Base-by-base conservation (phyloP, 2,113 vertebrate species). In the Hippocampus guttulatus region DNA sequence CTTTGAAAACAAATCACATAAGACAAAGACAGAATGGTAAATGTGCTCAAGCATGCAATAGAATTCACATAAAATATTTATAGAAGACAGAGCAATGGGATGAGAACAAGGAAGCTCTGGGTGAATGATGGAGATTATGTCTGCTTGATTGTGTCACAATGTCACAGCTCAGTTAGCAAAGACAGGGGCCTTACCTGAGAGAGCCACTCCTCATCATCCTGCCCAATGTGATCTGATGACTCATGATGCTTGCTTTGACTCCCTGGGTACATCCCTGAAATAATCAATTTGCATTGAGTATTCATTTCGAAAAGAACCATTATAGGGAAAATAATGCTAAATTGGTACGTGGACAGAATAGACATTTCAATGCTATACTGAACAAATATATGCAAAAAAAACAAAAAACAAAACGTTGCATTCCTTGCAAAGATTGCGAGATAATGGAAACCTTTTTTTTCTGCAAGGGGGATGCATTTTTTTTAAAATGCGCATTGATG, bases 201-300 rank as follows among this genome's bases (percentile, higher is more conserved):
- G 14, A 98, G 95, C 96, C 97, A 99, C 87, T 97, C 96, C 80
- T 98, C 96, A 25, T 98, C 96, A 74, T 98, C 95, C 64, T 95
- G 96, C 38, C 95, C 94, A 2, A 96, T 97, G 83, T 96, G 95
- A 88, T 98, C 96, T 1, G 95, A 98, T 0, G 96, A 99, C 82
- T 95, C 96, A 0, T 97, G 95, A 0, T 95, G 92, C 51, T 94
- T 95, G 85, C 97, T 95, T 1, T 95, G 95, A 0, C 95, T 94
- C 0, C 96, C 94, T 0, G 95, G 94, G 1, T 95, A 94, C 67
- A 93, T 92, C 73, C 95, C 97, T 99, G 64, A 8, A 43, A 33
- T 2, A 75, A 73, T 27, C 23, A 3, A 23, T 54, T 65, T 30
- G 68, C 45, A 72, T 5, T 55, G 9, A 55, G 52, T 55, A 8